Conservation (phyloP, 2,113 vertebrate genomes). For the Gasterosteus nipponicus region DNA sequence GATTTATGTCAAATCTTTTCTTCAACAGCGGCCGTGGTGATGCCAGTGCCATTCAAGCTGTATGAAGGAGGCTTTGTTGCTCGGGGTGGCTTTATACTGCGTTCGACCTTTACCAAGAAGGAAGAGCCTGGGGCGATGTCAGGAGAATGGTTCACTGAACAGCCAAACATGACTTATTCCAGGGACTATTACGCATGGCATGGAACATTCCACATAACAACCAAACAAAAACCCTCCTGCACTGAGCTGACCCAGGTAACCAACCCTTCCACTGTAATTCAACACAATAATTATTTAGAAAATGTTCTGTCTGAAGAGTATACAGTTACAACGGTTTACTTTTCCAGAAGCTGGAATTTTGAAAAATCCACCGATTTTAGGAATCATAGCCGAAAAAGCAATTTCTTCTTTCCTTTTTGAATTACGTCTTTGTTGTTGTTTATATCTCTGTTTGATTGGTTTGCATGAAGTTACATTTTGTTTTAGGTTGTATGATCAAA, state of each 20-base stretch:
- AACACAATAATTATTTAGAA: neutral
- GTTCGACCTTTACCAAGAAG: constrained; percentile 51
- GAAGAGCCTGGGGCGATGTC: constrained; percentile 49
- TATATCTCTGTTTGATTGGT: neutral
- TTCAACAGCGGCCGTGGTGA: neutral
- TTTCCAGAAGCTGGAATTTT: neutral
- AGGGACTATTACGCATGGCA: constrained; percentile 42
- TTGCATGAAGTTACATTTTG: neutral
- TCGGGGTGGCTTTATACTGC: constrained; percentile 47
- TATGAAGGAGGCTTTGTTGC: neutral
- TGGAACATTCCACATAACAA: constrained; percentile 23
- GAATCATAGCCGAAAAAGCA: neutral
- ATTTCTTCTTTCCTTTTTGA: neutral
- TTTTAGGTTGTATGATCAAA: constrained; percentile 1
- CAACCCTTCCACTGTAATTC: neutral
- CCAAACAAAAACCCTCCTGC: neutral
- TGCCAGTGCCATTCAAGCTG: constrained; percentile 14
- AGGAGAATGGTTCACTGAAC: constrained; percentile 40
- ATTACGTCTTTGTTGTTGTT: neutral
- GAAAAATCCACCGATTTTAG: neutral
- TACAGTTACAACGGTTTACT: neutral
- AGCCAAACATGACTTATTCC: constrained; percentile 56
- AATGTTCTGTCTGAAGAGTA: neutral
- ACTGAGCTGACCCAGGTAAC: neutral
- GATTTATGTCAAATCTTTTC: neutral